phyloP scores from a whole-genome alignment of 2,888 invertebrate species.

The Aspidiotus destructor region DNA sequence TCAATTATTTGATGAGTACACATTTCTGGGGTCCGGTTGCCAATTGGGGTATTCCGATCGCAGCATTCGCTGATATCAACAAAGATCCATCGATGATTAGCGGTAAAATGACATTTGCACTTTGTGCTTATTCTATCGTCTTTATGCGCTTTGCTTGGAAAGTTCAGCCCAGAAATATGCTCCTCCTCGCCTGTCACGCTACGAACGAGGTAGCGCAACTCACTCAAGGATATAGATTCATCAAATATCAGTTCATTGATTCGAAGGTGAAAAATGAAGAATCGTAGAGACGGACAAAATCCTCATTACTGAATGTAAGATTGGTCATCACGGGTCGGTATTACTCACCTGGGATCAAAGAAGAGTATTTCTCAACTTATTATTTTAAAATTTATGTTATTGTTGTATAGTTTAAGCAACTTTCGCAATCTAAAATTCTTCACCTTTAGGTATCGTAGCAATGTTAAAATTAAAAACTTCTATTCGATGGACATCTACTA shows the following conservation, averaged over 20 bases:
- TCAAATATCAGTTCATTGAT: conserved; percentile 57
- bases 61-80: conserved; percentile 82
- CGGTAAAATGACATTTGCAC: conserved; percentile 90
- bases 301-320: too few relatives aligned
- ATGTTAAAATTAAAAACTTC: too few relatives aligned
- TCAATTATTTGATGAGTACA: conserved; percentile 78
- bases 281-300: conserved; percentile 3
- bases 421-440: too few relatives aligned
- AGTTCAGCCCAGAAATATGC: conserved; percentile 86
- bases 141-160: conserved; percentile 97
- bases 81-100: conserved; percentile 88
- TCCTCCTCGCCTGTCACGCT: conserved; percentile 90
- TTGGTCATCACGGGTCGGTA: too few relatives aligned
- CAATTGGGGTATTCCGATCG: conserved; percentile 97
- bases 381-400: too few relatives aligned
- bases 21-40: conserved; percentile 99
- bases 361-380: too few relatives aligned
- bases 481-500: too few relatives aligned
- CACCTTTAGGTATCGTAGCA: too few relatives aligned
- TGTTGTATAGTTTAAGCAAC: too few relatives aligned
- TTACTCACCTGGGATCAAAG: too few relatives aligned
- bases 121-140: conserved; percentile 80
- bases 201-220: conserved; percentile 90
- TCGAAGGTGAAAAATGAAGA: conserved; percentile 38
- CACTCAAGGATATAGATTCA: conserved; percentile 65